phyloP scores from a whole-genome alignment of 2,797 vertebrate genomes.

The Tarsius wallacei region DNA sequence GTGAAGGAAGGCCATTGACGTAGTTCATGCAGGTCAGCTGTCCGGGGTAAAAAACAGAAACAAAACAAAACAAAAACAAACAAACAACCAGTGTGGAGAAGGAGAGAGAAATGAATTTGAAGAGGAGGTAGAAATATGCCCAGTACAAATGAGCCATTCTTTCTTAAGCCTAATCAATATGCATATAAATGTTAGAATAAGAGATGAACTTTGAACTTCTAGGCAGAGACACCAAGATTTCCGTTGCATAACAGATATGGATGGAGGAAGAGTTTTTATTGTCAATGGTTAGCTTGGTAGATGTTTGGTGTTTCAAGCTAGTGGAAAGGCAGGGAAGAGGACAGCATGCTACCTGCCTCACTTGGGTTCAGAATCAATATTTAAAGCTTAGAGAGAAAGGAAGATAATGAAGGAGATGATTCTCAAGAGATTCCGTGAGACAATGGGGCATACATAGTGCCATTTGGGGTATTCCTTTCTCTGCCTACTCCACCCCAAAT shows the following conservation, averaged over 20 bases:
- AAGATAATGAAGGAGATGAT: background rate
- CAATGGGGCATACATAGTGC: accelerated
- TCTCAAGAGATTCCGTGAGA: background rate
- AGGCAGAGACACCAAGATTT: background rate
- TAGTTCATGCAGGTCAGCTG: background rate
- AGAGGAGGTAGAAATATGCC: background rate
- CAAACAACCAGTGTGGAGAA: background rate
- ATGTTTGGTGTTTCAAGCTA: background rate
- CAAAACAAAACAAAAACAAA: too few species aligned
- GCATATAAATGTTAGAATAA: background rate
- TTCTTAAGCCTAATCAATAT: background rate
- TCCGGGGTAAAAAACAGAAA: background rate
- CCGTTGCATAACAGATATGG: background rate
- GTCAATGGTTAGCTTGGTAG: background rate
- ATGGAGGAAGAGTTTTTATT: background rate
- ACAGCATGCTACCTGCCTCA: background rate
- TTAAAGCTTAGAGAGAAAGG: background rate
- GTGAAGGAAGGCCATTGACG: background rate
- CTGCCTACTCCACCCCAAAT: background rate
- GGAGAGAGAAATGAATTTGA: background rate
- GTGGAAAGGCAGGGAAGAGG: background rate
- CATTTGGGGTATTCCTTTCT: too few species aligned
- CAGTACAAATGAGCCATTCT: background rate
- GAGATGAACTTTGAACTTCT: background rate
- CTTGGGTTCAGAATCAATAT: background rate